phyloP scores from a whole-genome alignment of 1,140 invertebrate species.

The Leptinotarsa defecta region DNA sequence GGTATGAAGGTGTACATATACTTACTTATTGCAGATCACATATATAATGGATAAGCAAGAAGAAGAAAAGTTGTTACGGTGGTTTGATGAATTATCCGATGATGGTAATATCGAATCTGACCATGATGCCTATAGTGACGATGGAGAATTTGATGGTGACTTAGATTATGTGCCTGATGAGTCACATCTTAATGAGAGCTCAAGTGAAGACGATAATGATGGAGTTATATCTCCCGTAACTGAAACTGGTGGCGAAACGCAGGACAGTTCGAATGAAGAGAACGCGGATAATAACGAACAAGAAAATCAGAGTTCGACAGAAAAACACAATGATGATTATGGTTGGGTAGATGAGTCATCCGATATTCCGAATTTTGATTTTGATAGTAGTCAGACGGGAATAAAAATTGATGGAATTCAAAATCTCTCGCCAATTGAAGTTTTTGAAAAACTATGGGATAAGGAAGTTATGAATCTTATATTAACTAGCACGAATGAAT shows the following conservation, averaged over 20 bases:
- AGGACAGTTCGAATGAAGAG: neutral
- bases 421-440: conserved; percentile 12
- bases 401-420: conserved; percentile 4
- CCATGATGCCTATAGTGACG: neutral
- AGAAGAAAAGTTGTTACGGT: neutral
- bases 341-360: conserved; percentile 1
- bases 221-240: conserved; percentile 1
- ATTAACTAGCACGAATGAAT: conserved; percentile 9
- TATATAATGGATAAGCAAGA: neutral
- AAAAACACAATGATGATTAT: neutral
- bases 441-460: conserved; percentile 14
- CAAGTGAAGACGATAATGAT: conserved; percentile 1
- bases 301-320: conserved; percentile 3
- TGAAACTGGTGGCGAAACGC: conserved; percentile 1
- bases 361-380: conserved; percentile 14
- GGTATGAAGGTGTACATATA: neutral
- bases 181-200: neutral
- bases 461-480: conserved; percentile 10
- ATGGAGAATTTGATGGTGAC: conserved; percentile 3
- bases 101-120: conserved; percentile 7
- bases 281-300: neutral
- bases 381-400: conserved; percentile 6
- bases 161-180: neutral
- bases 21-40: neutral
- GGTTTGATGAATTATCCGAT: conserved; percentile 1